phyloP scores from a whole-genome alignment of 2,888 invertebrate species.

The Carabus problematicus region DNA sequence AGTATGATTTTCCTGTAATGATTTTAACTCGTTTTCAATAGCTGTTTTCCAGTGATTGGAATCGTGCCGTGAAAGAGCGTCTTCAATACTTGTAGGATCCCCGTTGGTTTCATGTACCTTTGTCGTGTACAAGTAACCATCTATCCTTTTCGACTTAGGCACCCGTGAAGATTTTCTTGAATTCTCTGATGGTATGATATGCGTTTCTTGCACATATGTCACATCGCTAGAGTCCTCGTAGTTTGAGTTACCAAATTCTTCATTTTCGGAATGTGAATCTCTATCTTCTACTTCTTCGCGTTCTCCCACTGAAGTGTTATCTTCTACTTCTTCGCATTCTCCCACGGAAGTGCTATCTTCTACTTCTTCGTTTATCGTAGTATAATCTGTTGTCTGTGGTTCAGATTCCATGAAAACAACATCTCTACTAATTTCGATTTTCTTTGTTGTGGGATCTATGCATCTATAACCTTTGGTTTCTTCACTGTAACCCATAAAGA shows the following conservation, averaged over 20 bases:
- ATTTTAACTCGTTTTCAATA: slow-evolving; percentile 44
- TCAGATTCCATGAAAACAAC: slow-evolving; percentile 19
- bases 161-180: slow-evolving; percentile 44
- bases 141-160: slow-evolving; percentile 38
- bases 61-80: neutral
- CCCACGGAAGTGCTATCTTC: neutral
- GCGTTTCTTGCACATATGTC: slow-evolving; percentile 15
- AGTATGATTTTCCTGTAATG: slow-evolving; percentile 41
- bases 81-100: slow-evolving; percentile 18
- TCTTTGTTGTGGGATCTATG: slow-evolving; percentile 12
- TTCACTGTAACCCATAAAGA: slow-evolving; percentile 42
- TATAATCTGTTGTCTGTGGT: neutral
- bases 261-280: neutral
- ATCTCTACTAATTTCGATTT: slow-evolving; percentile 25
- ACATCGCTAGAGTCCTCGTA: slow-evolving; percentile 38
- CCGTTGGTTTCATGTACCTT: neutral
- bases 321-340: slow-evolving; percentile 35
- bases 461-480: neutral
- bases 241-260: slow-evolving; percentile 35
- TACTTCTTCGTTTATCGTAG: neutral
- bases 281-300: slow-evolving; percentile 20
- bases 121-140: slow-evolving; percentile 42
- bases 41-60: slow-evolving; percentile 43
- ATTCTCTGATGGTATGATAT: slow-evolving; percentile 16
- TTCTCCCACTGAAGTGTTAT: slow-evolving; percentile 35